phyloP scores from a whole-genome alignment of 2,888 invertebrate species.

The Archips crataeganus region DNA sequence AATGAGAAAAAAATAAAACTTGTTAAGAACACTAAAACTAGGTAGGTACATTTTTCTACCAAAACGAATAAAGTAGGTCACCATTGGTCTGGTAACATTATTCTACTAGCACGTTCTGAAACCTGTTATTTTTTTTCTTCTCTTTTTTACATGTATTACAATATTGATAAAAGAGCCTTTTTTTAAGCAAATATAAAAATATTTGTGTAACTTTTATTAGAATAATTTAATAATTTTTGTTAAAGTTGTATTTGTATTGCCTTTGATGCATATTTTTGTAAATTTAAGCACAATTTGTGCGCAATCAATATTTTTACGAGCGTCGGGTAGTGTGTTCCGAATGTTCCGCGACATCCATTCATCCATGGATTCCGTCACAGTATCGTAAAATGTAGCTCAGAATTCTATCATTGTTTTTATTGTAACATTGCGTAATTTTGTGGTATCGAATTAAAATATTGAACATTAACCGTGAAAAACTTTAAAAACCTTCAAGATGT shows the following conservation, averaged over 20 bases:
- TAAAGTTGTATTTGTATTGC: neutral
- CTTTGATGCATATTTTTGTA: neutral
- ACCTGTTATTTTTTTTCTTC: neutral
- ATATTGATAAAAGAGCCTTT: neutral
- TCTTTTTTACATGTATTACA: neutral
- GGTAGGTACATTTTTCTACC: slow-evolving; percentile 20
- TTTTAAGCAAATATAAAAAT: neutral
- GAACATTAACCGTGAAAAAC: slow-evolving; percentile 52
- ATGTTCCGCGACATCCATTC: slow-evolving; percentile 47
- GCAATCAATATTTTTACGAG: slow-evolving; percentile 24
- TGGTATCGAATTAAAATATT: slow-evolving; percentile 57
- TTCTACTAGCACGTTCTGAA: slow-evolving; percentile 31
- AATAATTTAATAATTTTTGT: no score
- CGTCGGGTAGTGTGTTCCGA: slow-evolving; percentile 39
- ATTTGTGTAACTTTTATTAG: neutral
- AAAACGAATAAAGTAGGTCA: slow-evolving; percentile 35
- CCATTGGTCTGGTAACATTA: slow-evolving; percentile 32
- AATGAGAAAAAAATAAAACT: no score
- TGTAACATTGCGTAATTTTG: slow-evolving; percentile 65
- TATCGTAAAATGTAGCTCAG: slow-evolving; percentile 69
- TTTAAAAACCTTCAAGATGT: slow-evolving; percentile 59
- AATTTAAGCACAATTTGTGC: neutral
- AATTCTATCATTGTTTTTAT: slow-evolving; percentile 67
- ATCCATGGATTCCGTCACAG: slow-evolving; percentile 48
- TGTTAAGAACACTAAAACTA: no score